Conservation (phyloP, 2,888 invertebrate genomes). For the Andricus curvator region DNA sequence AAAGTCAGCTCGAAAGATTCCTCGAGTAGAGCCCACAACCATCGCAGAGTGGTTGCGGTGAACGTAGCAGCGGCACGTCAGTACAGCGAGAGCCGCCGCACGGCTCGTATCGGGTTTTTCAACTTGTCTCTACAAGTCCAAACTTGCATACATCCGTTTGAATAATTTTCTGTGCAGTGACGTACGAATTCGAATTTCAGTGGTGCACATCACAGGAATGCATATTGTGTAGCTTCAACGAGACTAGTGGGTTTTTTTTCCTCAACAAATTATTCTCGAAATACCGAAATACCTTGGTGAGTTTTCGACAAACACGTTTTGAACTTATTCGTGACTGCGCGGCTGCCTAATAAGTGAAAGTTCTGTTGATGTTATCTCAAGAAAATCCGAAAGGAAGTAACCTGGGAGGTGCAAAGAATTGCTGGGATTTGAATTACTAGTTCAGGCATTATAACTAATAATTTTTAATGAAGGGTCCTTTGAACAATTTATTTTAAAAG, state of each 20-base stretch:
- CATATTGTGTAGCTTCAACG: constrained; percentile 12
- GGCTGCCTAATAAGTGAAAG: constrained; percentile 22
- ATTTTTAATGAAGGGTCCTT: too few species aligned
- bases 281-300: neutral
- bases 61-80: constrained; percentile 44
- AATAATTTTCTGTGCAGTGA: constrained; percentile 26
- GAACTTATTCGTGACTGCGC: neutral
- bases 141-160: neutral
- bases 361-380: constrained; percentile 17
- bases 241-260: constrained; percentile 17
- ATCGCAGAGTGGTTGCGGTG: neutral
- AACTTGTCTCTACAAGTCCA: neutral
- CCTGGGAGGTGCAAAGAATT: neutral
- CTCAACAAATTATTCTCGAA: constrained; percentile 8
- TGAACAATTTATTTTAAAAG: too few species aligned
- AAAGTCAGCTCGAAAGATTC: neutral
- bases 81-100: constrained; percentile 57
- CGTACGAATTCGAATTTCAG: constrained; percentile 1
- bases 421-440: too few species aligned
- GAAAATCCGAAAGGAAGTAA: constrained; percentile 22
- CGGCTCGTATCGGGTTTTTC: constrained; percentile 45
- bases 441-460: too few species aligned
- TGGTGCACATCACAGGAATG: constrained; percentile 16
- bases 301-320: constrained; percentile 8
- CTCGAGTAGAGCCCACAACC: neutral